Evolutionary conservation across 2,888 invertebrate species (phyloP), one percentile per base, ranked within the genome.

Genomic region (Leptinotarsa haldemani): DNA sequence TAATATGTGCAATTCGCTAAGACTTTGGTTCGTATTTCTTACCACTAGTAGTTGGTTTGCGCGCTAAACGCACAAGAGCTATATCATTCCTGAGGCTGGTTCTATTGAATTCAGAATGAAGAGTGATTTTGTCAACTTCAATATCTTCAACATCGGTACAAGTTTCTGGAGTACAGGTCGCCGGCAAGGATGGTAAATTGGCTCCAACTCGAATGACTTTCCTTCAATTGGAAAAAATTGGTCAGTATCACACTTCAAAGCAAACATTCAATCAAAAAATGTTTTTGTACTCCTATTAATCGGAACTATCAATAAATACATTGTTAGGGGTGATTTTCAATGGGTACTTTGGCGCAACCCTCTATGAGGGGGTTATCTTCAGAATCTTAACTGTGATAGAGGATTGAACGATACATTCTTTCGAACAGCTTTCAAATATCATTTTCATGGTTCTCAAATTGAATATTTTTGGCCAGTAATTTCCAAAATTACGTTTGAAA

Each of bases 91-190:
- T 82, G 22, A 48, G 56, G 30, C 18, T 73, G 25, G 20, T 18
- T 16, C 22, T 20, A 61, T 72, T 70, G 61, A 77, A 78, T 7
- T 69, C 40, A 16, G 72, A 61, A 65, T 79, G 76, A 2, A 20
- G 48, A 2, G 78, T 74, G 3, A 79, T 25, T 25, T 67, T 5
- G 3, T 50, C 84, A 1, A 85, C 81, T 25, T 69, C 61, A 50
- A 86, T 82, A 77, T 88, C 88, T 81, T 89, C 88, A 4, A 85
- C 83, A 2, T 87, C 85, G 7, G 85, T 87, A 20, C 90, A 89
- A 0, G 80, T 76, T 7, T 48, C 73, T 12, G 74, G 75, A 50
- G 82, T 82, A 72, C 86, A 86, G 75, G 86, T 85, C 46, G 16
- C 12, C 20, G 68, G 68, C n/a, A 56, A 16, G 15, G 46, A 13